These are phyloP conservation scores for Aleiodes testaceus DNA, from an alignment of 2,888 invertebrate genomes.

Conservation along the genomic window DNA sequence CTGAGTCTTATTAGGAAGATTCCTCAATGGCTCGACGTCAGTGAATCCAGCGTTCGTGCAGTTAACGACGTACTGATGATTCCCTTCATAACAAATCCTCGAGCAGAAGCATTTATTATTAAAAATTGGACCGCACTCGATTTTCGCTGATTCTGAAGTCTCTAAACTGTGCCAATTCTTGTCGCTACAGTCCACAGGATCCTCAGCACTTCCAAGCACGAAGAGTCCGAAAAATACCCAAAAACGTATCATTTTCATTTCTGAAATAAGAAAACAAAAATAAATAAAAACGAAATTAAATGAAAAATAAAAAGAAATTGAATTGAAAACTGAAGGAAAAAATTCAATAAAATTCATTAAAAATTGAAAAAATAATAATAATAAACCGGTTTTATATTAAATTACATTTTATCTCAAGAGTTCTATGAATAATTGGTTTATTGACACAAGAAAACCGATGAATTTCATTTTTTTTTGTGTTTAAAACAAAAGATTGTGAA, in stretches of 20 bases:
- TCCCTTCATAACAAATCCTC: conserved; percentile 74
- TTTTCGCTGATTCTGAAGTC: conserved; percentile 54
- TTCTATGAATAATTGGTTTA: conserved; percentile 14
- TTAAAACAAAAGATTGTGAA: too few relatives aligned
- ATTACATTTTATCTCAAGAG: conserved; percentile 12
- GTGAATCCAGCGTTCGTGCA: conserved; percentile 80
- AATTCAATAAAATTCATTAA: too few relatives aligned
- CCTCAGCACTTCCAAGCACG: conserved; percentile 48
- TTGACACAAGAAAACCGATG: not conserved
- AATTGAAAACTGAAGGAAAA: too few relatives aligned
- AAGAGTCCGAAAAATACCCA: conserved; percentile 45
- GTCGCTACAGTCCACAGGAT: conserved; percentile 55
- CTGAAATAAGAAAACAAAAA: conserved; percentile 37
- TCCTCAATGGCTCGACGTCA: conserved; percentile 76
- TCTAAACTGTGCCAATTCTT: conserved; percentile 65
- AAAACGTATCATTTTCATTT: conserved; percentile 53
- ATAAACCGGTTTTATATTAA: conserved; percentile 21
- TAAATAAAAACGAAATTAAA: conserved; percentile 24
- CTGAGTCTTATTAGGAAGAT: conserved; percentile 80
- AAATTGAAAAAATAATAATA: too few relatives aligned
- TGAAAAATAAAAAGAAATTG: not conserved
- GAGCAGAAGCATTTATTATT: conserved; percentile 76
- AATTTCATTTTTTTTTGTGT: too few relatives aligned
- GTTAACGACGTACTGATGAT: conserved; percentile 79
- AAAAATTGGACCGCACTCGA: conserved; percentile 73